Conservation (phyloP, 2,888 invertebrate genomes). For the Leptogaster cylindrica region DNA sequence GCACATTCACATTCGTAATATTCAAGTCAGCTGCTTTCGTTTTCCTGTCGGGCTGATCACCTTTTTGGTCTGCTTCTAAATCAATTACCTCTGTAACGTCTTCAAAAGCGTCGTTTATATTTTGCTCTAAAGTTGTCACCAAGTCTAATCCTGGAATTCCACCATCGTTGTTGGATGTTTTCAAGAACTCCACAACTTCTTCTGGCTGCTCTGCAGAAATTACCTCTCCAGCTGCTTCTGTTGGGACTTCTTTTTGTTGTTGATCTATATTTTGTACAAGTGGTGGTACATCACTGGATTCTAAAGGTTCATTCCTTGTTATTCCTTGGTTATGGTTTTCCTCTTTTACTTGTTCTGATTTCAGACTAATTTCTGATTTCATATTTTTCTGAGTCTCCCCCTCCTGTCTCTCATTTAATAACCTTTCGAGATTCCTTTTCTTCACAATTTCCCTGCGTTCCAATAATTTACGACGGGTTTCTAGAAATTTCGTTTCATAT, state of each 20-base stretch:
- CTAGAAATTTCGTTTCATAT: constrained; percentile 88
- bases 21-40: no score
- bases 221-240: not conserved
- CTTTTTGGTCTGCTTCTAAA: constrained; percentile 39
- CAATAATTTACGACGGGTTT: constrained; percentile 78
- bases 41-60: not conserved
- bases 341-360: constrained; percentile 5
- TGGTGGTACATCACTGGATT: not conserved
- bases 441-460: constrained; percentile 85
- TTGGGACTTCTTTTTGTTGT: no score
- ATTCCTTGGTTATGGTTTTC: not conserved
- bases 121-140: constrained; percentile 63
- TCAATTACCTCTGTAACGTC: constrained; percentile 48
- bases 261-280: no score
- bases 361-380: no score
- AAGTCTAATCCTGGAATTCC: constrained; percentile 79
- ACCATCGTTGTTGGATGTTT: constrained; percentile 49
- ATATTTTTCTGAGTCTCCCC: not conserved
- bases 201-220: not conserved
- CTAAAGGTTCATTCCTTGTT: not conserved
- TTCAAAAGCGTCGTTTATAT: constrained; percentile 55
- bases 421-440: constrained; percentile 60
- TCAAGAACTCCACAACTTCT: constrained; percentile 51
- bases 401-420: constrained; percentile 39
- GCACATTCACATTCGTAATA: no score